phyloP scores from a whole-genome alignment of 2,888 invertebrate species.

The Palloptera scutellata region DNA sequence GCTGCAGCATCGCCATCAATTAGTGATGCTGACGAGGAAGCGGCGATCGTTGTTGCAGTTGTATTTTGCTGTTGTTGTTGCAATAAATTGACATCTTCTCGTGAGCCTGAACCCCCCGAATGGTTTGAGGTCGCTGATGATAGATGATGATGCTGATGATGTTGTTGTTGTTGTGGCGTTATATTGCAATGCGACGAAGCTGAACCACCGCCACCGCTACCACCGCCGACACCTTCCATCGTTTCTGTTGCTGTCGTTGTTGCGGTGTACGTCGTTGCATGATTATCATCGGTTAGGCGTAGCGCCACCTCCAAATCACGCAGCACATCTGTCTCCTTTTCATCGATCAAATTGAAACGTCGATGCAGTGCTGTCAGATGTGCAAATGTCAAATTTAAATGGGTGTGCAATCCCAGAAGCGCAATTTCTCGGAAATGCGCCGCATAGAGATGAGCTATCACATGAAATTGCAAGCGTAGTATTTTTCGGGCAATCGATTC shows the following conservation, averaged over 20 bases:
- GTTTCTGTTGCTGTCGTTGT: constrained; percentile 36
- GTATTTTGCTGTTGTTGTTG: constrained; percentile 37
- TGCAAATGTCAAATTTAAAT: constrained; percentile 96
- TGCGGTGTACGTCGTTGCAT: constrained; percentile 19
- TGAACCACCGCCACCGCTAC: constrained; percentile 28
- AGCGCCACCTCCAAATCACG: constrained; percentile 90
- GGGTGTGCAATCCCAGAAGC: constrained; percentile 91
- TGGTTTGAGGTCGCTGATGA: constrained; percentile 34
- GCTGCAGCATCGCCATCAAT: constrained; percentile 59
- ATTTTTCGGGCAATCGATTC: constrained; percentile 96
- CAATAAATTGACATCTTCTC: constrained; percentile 57
- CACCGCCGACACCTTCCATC: constrained; percentile 22
- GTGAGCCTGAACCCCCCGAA: constrained; percentile 38
- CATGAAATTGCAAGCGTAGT: constrained; percentile 95
- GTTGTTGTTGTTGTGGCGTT: constrained; percentile 42
- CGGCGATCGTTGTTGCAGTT: constrained; percentile 25
- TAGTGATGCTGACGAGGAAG: constrained; percentile 37
- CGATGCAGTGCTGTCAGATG: constrained; percentile 88
- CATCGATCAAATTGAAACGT: constrained; percentile 91
- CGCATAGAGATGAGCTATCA: constrained; percentile 97
- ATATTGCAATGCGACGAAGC: constrained; percentile 27
- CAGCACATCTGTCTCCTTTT: constrained; percentile 94
- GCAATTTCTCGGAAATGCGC: constrained; percentile 97
- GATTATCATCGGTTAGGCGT: constrained; percentile 68
- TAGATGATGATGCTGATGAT: constrained; percentile 40